Evolutionary conservation across 1,140 invertebrate species (phyloP), one percentile per base, ranked within the genome.

Genomic region (Stenopsyche tienmushanensis): DNA sequence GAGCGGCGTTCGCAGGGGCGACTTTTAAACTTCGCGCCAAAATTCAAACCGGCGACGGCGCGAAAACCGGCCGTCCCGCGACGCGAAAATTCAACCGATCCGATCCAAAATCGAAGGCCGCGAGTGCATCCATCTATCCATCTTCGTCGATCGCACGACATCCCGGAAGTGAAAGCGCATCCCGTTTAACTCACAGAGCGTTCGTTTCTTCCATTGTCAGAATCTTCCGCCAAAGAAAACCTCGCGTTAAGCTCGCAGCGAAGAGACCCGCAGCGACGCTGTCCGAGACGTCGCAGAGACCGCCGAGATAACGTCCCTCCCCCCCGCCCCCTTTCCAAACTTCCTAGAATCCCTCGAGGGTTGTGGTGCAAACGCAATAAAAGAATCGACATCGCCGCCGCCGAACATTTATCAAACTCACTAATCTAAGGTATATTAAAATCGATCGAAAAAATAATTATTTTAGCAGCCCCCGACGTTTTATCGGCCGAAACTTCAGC

Each of bases 131-230:
- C n/a, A n/a, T n/a, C n/a, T n/a, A n/a, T n/a, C n/a, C n/a, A n/a
- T n/a, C n/a, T n/a, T n/a, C n/a, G n/a, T n/a, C n/a, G n/a, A n/a
- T n/a, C n/a, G n/a, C n/a, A n/a, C n/a, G n/a, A n/a, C n/a, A n/a
- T n/a, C n/a, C n/a, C n/a, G n/a, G n/a, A n/a, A n/a, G n/a, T n/a
- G n/a, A n/a, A n/a, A n/a, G n/a, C n/a, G n/a, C n/a, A n/a, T n/a
- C n/a, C n/a, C n/a, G n/a, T n/a, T n/a, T n/a, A n/a, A n/a, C n/a
- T n/a, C n/a, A n/a, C n/a, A n/a, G n/a, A n/a, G n/a, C n/a, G n/a
- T n/a, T n/a, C n/a, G n/a, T n/a, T n/a, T 54, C 52, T 54, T 54
- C 52, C 52, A n/a, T n/a, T 29, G 26, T 54, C 15, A 54, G 52
- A 54, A 54, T 54, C 52, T 54, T 52, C 52, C 52, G 52, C 52